Evolutionary conservation across 2,113 vertebrate genomes (phyloP).

Genomic region (Echinops telfairi): DNA sequence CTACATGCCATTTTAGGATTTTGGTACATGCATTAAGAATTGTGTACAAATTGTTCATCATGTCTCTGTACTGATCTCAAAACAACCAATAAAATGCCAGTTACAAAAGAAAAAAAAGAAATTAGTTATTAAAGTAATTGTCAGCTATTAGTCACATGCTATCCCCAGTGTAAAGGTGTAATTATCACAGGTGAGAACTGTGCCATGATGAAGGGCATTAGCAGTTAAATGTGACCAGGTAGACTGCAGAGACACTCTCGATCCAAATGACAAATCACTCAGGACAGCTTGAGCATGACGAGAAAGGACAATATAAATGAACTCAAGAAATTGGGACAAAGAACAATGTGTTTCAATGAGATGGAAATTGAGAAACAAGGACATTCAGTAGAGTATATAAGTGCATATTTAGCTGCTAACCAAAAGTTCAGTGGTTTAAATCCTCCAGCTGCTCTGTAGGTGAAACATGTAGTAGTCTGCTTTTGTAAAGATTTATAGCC

Average conservation of each 20-base stretch:
- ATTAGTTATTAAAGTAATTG: background rate
- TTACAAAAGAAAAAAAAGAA: too few species aligned
- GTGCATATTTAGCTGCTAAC: background rate
- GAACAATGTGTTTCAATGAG: background rate
- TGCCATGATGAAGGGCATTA: background rate
- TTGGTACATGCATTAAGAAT: too few species aligned
- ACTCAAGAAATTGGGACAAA: background rate
- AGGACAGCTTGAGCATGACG: background rate
- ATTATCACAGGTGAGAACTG: background rate
- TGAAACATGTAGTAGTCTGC: background rate
- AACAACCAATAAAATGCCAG: too few species aligned
- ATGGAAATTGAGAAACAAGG: background rate
- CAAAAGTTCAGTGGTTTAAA: background rate
- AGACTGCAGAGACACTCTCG: background rate
- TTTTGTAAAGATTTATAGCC: background rate
- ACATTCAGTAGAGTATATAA: background rate
- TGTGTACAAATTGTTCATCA: too few species aligned
- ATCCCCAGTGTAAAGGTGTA: background rate
- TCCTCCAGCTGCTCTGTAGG: background rate
- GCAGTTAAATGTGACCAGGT: slow-evolving; percentile 13
- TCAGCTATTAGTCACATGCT: background rate
- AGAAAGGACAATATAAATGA: background rate
- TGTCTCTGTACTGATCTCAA: too few species aligned
- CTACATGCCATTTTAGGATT: too few species aligned
- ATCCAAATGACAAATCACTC: background rate